Evolutionary conservation across 2,797 vertebrate species (phyloP), one percentile per base, ranked within the genome.

Genomic region (Hippoglossus hippoglossus): DNA sequence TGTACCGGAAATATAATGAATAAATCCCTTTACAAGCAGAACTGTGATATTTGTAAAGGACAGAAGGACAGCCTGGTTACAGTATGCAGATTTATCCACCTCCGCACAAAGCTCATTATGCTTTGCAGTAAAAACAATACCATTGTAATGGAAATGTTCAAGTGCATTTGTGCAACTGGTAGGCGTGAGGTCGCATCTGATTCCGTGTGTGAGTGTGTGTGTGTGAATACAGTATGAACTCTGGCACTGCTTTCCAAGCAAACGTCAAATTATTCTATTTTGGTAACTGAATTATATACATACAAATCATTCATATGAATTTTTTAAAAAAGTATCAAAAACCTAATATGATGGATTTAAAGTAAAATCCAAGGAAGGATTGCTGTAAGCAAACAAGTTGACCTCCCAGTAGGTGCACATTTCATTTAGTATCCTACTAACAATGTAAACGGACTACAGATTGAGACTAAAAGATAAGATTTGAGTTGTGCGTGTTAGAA

Each of bases 141-240:
- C 44, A 46, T 7, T 46, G 18, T 18, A 46, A 46, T 46, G 44
- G 44, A 46, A 81, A 81, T 56, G 52, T 51, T 79, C 13, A 58
- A 83, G 66, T 58, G 44, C 54, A 55, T 81, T 74, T 55, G 57
- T 71, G 46, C n/a, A 15, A 57, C 44, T 24, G 79, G 67, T 71
- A 66, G 56, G 44, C 44, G 44, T 46, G 44, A 46, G 44, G 5
- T 46, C 7, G 44, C 44, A 46, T 46, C 18, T 46, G 18, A 46
- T 46, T 46, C 44, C 19, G 44, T 16, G 87, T 85, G 87, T 81
- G 85, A 88, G 68, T 52, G 51, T 52, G 50, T 52, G 47, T 47
- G 65, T 31, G 28, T 8, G 28, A 31, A 31, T 31, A 31, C 28
- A 31, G 28, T 8, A 31, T 5, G 21, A 75, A 60, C 24, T 67